Base-by-base conservation (phyloP, 1,140 invertebrate species). In the Heterodera schachtii region DNA sequence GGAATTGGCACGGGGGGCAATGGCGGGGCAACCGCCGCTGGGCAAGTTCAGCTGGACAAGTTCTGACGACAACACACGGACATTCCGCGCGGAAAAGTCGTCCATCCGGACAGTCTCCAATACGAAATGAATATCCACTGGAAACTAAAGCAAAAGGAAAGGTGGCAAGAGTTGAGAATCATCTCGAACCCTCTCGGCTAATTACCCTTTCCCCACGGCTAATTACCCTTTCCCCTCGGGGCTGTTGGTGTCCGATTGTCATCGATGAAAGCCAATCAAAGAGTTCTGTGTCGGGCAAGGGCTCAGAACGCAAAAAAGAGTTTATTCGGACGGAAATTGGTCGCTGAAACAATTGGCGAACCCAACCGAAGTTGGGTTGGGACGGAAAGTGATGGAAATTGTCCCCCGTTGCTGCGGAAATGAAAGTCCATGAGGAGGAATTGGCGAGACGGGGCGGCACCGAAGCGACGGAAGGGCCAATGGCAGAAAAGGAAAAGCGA, bases 251-350 rank as follows among this genome's bases (percentile, higher is more conserved):
- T 64, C 57, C 57, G 19, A 19, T 0, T 13, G 57, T 64, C 19
- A 19, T 43, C 69, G 69, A 41, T 11, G 69, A 8, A 4, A 71
- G 31, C 69, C 69, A 71, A 16, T 71, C 69, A 21, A 71, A 71
- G 19, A 71, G 44, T 41, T 71, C 69, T 11, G 44, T 71, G 8
- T 71, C 69, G 8, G 69, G 41, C 41, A 71, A 16, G 4, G 69
- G 69, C 21, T 71, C 69, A 71, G 41, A 43, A 3, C 44, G 31
- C 13, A 71, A 4, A 71, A 71, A 71, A n/a, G n/a, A 71, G 21
- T 46, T 43, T 43, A 71, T 71, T 4, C 69, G 69, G 43, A 71
- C 69, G 43, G 69, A 71, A 41, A 71, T n/a, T 71, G 44, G 11
- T 11, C 69, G 69, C 11, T 41, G 3, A 13, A 41, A 71, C 57